Evolutionary conservation across 2,113 vertebrate species (phyloP).

Genomic region (Datnioides undecimradiatus): DNA sequence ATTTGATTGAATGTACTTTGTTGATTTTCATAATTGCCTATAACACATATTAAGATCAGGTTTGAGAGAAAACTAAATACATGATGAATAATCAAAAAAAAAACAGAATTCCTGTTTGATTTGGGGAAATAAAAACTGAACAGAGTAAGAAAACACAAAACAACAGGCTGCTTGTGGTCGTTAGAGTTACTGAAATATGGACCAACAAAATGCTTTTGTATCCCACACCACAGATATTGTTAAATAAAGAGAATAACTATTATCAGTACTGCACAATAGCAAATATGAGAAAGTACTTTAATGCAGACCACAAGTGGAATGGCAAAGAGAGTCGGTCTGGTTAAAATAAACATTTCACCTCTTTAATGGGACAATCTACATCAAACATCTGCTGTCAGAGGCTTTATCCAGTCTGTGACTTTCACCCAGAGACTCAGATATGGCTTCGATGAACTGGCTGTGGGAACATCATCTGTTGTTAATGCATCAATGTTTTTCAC

Average conservation of each 20-base stretch:
- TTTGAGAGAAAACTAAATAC: too few relatives aligned
- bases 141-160: too few relatives aligned
- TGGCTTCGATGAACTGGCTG: constrained; percentile 48
- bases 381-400: not conserved
- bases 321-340: not conserved
- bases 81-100: too few relatives aligned
- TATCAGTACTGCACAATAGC: not conserved
- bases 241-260: constrained; percentile 1
- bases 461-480: constrained; percentile 64
- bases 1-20: too few relatives aligned
- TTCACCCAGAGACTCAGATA: constrained; percentile 35
- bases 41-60: too few relatives aligned
- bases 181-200: constrained; percentile 46
- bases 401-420: not conserved
- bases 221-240: not conserved
- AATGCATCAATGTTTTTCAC: constrained; percentile 67
- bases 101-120: too few relatives aligned
- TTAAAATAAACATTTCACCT: constrained; percentile 22
- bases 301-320: constrained; percentile 31
- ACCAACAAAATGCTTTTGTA: not conserved
- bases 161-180: constrained; percentile 4
- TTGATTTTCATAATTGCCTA: too few relatives aligned
- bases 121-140: not conserved
- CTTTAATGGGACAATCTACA: not conserved
- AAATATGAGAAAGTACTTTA: constrained; percentile 9